Evolutionary conservation across 92 coral and sea anemone genomes (phyloP), one percentile per base, ranked within the genome.

Genomic region (Epizoanthus stellaris): DNA sequence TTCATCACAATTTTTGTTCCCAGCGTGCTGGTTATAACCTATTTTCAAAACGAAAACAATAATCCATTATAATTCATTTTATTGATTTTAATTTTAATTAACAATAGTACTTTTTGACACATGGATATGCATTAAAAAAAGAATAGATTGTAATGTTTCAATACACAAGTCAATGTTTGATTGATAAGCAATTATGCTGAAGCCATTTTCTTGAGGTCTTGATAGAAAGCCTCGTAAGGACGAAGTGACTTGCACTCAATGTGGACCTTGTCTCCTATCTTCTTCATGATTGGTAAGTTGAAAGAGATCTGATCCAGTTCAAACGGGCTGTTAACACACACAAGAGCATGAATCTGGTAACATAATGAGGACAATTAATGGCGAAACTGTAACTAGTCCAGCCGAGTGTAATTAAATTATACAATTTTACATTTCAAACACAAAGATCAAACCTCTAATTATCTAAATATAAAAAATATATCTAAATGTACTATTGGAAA

Each of bases 261-360:
- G n/a, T 76, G 80, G 1, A 84, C 91, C 19, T 80, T 85, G 67
- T 85, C 85, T 45, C 91, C 91, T 73, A 88, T 88, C 70, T 84
- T 62, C 81, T 85, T 88, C 91, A 88, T 88, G 63, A 88, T 77
- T 52, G 91, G 91, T 30, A 88, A 67, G 76, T 88, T 84, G 42
- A 88, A 53, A 11, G 91, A 88, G 85, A 88, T 61, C 54, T 75
- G 73, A 72, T 88, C 91, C n/a, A 85, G 84, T 4, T 85, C 91
- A 9, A 70, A 82, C 23, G 91, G 91, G 70, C 80, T 67, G 17
- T 75, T 23, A 16, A 88, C 89, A 57, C 91, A 88, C 10, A 85
- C 86, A 53, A 88, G 45, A 5, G 85, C 88, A 3, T 84, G 67
- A 85, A 88, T 40, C 91, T 88, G 85, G 30, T 52, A 63, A 81